These are phyloP conservation scores for Parus major DNA, from an alignment of 2,113 vertebrate genomes.

Conservation along the genomic window DNA sequence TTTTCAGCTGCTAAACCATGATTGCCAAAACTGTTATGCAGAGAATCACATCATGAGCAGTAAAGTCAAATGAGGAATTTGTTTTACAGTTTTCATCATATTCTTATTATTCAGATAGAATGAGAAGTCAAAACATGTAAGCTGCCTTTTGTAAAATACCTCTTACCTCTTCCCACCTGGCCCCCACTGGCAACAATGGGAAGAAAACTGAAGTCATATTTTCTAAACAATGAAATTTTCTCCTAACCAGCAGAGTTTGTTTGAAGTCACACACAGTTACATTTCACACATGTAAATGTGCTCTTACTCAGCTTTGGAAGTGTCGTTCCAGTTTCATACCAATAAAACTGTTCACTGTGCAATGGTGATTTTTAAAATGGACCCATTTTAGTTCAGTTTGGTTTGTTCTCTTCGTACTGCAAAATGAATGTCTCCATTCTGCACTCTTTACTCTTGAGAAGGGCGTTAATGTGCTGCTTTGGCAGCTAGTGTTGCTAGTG, in stretches of 20 bases:
- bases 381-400: not conserved
- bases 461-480: not conserved
- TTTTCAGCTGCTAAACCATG: not conserved
- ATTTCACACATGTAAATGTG: not conserved
- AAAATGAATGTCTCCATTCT: not conserved
- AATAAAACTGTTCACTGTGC: constrained; percentile 29
- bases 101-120: not conserved
- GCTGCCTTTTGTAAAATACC: not conserved
- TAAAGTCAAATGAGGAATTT: not conserved
- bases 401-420: not conserved
- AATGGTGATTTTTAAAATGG: not conserved
- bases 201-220: not conserved
- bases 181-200: not conserved
- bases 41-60: not conserved
- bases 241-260: not conserved
- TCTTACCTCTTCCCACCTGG: not conserved
- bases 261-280: constrained; percentile 32
- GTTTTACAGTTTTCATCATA: not conserved
- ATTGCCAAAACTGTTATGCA: not conserved
- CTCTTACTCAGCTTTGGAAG: constrained; percentile 18
- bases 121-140: not conserved
- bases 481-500: not conserved
- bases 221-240: constrained; percentile 7
- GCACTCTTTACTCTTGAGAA: not conserved
- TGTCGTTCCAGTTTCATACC: not conserved